Percentiles rank a stretch among this genome's conserved stretches.
Conservation (phyloP, 2,113 vertebrate genomes). For the Upupa epops region DNA sequence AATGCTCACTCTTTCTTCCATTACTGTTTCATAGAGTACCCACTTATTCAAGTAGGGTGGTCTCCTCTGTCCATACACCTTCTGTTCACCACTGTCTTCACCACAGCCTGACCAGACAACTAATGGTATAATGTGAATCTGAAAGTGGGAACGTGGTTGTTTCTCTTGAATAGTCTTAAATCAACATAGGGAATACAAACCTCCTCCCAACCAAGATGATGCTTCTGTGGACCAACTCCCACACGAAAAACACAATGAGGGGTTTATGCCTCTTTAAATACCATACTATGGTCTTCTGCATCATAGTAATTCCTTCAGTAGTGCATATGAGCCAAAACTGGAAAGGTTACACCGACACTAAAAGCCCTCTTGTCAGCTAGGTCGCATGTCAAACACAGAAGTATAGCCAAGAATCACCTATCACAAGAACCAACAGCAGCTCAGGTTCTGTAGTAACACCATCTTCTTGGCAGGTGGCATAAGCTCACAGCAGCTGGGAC, state of each 20-base stretch:
- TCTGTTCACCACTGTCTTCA: no score
- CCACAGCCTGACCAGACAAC: rapidly evolving
- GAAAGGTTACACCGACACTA: neutral
- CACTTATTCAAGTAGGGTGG: rapidly evolving
- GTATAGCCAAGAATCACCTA: neutral
- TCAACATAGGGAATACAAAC: neutral
- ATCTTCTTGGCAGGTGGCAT: neutral
- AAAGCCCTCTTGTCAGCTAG: neutral
- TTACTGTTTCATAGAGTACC: neutral
- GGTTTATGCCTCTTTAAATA: neutral
- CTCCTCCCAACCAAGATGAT: rapidly evolving
- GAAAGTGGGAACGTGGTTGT: neutral
- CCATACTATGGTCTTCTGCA: neutral
- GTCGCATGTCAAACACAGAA: neutral
- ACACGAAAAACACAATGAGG: neutral
- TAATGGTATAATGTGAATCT: neutral
- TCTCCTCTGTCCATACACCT: neutral
- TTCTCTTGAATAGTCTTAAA: neutral
- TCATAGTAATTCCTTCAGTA: neutral
- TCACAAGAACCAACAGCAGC: neutral
- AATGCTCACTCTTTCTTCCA: neutral
- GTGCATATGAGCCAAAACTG: neutral
- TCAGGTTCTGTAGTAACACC: neutral
- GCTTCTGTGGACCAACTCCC: neutral
- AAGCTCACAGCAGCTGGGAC: neutral